A percentile compares a stretch with the other conserved stretches of the same genome.
These are phyloP conservation scores for Virgularia gustaviana DNA, from an alignment of 92 coral and sea anemone species.

Conservation along the genomic window DNA sequence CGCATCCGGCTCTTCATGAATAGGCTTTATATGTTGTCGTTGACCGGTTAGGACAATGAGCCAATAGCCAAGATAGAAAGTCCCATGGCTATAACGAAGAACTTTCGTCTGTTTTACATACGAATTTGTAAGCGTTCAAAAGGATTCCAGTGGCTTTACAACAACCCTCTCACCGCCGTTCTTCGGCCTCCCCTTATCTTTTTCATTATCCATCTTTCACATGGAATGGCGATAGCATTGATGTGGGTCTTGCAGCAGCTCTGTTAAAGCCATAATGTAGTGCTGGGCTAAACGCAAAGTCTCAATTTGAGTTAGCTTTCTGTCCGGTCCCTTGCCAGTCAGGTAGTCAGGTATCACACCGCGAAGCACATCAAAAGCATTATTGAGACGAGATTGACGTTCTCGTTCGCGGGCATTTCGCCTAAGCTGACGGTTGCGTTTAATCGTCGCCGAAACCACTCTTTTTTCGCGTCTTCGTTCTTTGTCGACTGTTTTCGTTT, in stretches of 20 bases:
- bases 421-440: conserved; percentile 88
- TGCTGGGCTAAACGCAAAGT: conserved; percentile 87
- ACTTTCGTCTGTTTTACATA: no score
- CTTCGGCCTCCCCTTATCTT: no score
- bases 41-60: no score
- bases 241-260: conserved; percentile 73
- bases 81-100: no score
- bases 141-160: no score
- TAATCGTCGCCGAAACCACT: conserved; percentile 76
- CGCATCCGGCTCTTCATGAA: no score
- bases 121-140: no score
- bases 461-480: conserved; percentile 51
- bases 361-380: conserved; percentile 90
- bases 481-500: neutral
- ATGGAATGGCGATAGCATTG: conserved; percentile 10
- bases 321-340: conserved; percentile 96
- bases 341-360: conserved; percentile 94
- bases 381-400: conserved; percentile 90
- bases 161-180: no score
- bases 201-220: no score
- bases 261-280: conserved; percentile 87
- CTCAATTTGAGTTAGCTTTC: conserved; percentile 93
- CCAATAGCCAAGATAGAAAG: no score
- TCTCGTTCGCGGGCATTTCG: conserved; percentile 97
- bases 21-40: no score